Conservation (phyloP, 1,140 invertebrate genomes). For the Prorops nasuta region DNA sequence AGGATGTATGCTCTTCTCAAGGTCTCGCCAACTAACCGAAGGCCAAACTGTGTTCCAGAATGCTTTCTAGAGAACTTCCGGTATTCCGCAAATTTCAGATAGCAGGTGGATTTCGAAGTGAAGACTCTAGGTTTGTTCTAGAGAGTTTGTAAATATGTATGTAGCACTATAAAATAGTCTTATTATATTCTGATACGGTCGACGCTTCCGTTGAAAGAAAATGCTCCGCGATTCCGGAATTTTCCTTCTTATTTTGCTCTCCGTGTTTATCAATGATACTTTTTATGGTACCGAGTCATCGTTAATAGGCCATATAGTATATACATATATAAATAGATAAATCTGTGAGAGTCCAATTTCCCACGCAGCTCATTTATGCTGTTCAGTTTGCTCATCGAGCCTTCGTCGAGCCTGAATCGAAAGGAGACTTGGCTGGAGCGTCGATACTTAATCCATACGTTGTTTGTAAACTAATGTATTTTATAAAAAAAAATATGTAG, state of each 20-base stretch:
- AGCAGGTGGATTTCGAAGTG: too few relatives aligned
- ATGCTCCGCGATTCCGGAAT: slow-evolving; percentile 6
- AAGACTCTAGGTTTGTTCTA: too few relatives aligned
- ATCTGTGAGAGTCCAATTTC: not conserved
- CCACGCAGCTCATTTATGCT: not conserved
- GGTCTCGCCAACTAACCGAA: too few relatives aligned
- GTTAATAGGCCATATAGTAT: too few relatives aligned
- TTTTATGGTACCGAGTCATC: too few relatives aligned
- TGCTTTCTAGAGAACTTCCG: too few relatives aligned
- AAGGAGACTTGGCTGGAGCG: slow-evolving; percentile 40
- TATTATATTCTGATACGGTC: slow-evolving; percentile 51
- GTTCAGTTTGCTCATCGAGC: slow-evolving; percentile 20
- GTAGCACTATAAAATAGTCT: slow-evolving; percentile 54
- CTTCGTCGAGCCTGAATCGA: slow-evolving; percentile 24
- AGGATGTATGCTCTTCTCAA: too few relatives aligned
- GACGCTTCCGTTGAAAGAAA: slow-evolving; percentile 43
- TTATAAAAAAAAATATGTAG: slow-evolving; percentile 46
- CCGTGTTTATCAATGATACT: not conserved
- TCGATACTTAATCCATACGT: slow-evolving; percentile 49
- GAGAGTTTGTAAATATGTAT: slow-evolving; percentile 55
- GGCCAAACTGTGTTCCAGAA: too few relatives aligned
- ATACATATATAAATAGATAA: not conserved
- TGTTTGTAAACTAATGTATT: slow-evolving; percentile 55
- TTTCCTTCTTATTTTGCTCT: not conserved
- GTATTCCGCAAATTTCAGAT: too few relatives aligned